Base-by-base conservation (phyloP, 2,797 vertebrate species). In the Anomalospiza imberbis region DNA sequence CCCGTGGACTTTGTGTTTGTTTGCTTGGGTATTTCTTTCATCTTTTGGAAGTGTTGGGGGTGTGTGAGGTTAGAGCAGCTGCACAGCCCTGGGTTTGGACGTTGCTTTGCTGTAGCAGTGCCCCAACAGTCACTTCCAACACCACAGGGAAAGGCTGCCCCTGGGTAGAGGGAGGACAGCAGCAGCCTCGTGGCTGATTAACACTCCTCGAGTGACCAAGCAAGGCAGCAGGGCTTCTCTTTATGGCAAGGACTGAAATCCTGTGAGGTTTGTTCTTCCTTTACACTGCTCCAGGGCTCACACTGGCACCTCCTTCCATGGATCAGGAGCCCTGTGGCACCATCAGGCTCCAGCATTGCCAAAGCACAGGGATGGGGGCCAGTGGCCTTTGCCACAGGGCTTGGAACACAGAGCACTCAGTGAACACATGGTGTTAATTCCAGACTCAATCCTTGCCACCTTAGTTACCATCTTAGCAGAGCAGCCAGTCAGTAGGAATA, bases 241-340 rank as follows among this genome's bases (percentile, higher is more conserved):
- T 82, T 7, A 31, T 17, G 31, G 25, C 38, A 5, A 8, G 75
- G 62, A 83, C 53, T n/a, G 60, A 67, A 84, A 67, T 87, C 81
- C 38, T 76, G 28, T 24, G 73, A 82, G 17, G 13, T 21, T 83
- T 7, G 3, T 13, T 42, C 61, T 74, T 82, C 51, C 24, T 74
- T 79, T 45, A 50, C 3, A 1, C 42, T 14, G 44, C 19, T 17
- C 32, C 0, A 0, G 57, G 62, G 31, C 51, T 36, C 50, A 45
- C 34, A 2, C 6, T 6, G 4, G 29, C 2, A 0, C 31, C 31
- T 70, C 36, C 26, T 72, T 32, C 53, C 1, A 0, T 36, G 45
- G 47, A 17, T 84, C 66, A 51, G 15, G 32, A 87, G 67, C 44
- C 44, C 58, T 36, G 51, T 1, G 2, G 65, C 63, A 54, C 70